phyloP scores from a whole-genome alignment of 2,113 vertebrate species.

The Vulpes vulpes region DNA sequence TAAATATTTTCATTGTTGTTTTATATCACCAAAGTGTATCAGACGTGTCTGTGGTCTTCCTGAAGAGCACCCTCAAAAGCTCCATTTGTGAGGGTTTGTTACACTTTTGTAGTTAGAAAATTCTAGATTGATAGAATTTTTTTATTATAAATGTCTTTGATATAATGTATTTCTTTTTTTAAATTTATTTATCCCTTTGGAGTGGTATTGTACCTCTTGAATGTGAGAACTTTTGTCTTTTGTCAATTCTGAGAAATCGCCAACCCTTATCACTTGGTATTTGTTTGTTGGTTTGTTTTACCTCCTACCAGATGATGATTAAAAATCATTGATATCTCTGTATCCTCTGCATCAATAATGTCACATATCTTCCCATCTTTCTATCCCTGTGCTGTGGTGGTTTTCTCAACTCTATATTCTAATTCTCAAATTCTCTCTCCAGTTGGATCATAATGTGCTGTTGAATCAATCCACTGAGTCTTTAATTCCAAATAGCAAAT shows the following conservation, averaged over 20 bases:
- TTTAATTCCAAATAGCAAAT: not conserved
- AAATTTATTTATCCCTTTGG: too few relatives aligned
- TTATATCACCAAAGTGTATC: not conserved
- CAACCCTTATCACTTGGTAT: too few relatives aligned
- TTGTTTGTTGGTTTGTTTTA: not conserved
- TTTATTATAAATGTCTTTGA: not conserved
- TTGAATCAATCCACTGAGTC: not conserved
- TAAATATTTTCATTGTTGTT: not conserved
- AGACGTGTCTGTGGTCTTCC: not conserved
- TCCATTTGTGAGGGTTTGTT: rapidly evolving
- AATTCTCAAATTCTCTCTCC: not conserved
- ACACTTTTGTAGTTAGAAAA: not conserved
- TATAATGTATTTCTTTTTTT: not conserved
- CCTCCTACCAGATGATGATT: not conserved
- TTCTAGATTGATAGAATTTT: not conserved
- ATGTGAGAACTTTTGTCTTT: not conserved
- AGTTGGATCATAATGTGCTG: too few relatives aligned
- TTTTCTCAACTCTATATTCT: not conserved
- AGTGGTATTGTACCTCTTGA: not conserved
- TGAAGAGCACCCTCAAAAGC: rapidly evolving
- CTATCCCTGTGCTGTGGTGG: not conserved
- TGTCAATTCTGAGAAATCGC: not conserved
- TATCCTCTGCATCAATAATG: rapidly evolving
- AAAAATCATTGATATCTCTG: not conserved
- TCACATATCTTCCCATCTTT: too few relatives aligned